A percentile compares a stretch with the other conserved stretches of the same genome.
phyloP scores from a whole-genome alignment of 2,797 vertebrate species.

The Pachyuromys duprasi region DNA sequence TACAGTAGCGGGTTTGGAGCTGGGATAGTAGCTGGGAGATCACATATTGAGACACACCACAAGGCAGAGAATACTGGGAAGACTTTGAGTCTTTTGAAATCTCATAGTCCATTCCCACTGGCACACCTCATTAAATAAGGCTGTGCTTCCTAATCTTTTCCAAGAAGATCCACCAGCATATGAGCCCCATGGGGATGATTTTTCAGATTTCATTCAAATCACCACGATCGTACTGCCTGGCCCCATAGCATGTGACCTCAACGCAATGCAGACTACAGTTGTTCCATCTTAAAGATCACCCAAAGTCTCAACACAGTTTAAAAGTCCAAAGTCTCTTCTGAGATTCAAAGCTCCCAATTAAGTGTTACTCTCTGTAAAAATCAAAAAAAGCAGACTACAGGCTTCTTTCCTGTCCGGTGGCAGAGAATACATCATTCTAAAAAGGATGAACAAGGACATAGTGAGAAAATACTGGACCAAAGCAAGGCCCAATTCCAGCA shows the following conservation, averaged over 20 bases:
- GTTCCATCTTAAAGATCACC: too few species aligned
- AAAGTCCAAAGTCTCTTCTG: background rate
- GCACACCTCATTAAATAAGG: background rate
- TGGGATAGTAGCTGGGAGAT: background rate
- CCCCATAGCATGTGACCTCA: background rate
- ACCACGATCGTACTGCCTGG: background rate
- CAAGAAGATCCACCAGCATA: background rate
- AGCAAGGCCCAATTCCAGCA: background rate
- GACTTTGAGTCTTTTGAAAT: background rate
- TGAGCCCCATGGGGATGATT: too few species aligned
- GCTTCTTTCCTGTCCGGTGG: background rate
- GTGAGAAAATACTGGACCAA: background rate
- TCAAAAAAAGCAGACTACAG: background rate
- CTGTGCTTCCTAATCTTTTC: background rate
- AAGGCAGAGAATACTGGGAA: background rate
- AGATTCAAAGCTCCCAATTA: background rate
- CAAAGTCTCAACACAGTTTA: background rate
- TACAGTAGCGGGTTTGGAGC: background rate
- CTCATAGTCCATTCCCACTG: background rate
- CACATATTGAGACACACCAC: background rate
- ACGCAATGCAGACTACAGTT: background rate
- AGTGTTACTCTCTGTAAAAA: background rate
- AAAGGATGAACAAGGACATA: background rate
- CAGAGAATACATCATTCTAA: background rate
- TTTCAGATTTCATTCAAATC: background rate